Evolutionary conservation across 2,888 invertebrate species (phyloP).

Genomic region (Lasioglossum pauxillum): DNA sequence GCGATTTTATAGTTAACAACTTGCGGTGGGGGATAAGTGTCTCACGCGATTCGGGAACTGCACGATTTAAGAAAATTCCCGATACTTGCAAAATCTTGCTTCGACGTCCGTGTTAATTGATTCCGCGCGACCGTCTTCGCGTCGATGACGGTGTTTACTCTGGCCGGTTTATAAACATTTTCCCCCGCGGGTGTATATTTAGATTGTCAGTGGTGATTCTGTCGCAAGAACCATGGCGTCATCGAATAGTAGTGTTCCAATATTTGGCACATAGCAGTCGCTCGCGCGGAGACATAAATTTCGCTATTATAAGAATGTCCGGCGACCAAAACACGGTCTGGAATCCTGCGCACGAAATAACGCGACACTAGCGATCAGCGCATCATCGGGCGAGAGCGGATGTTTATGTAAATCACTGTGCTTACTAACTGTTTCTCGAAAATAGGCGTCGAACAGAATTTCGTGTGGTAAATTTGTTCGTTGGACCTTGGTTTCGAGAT

Average conservation of each 20-base stretch:
- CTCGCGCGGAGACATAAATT: constrained; percentile 17
- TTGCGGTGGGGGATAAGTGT: too few species aligned
- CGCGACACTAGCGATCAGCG: not conserved
- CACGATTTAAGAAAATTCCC: too few species aligned
- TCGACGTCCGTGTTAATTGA: constrained; percentile 26
- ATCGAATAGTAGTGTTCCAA: constrained; percentile 20
- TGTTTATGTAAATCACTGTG: constrained; percentile 1
- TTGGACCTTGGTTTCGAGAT: not conserved
- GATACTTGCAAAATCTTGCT: not conserved
- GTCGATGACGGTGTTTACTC: constrained; percentile 27
- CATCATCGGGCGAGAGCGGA: not conserved
- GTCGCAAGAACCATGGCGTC: constrained; percentile 27
- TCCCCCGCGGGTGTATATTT: constrained; percentile 53
- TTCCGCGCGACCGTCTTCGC: constrained; percentile 26
- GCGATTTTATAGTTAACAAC: too few species aligned
- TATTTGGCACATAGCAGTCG: constrained; percentile 18
- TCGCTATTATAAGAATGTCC: constrained; percentile 43
- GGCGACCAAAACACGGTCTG: constrained; percentile 13
- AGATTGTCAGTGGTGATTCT: constrained; percentile 35
- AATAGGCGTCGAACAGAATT: not conserved
- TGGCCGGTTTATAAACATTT: constrained; percentile 61
- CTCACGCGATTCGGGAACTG: not conserved
- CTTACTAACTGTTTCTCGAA: not conserved
- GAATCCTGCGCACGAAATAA: constrained; percentile 14
- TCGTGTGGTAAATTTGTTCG: not conserved